phyloP scores from a whole-genome alignment of 2,888 invertebrate species.

The Trileptium ribeirensis region DNA sequence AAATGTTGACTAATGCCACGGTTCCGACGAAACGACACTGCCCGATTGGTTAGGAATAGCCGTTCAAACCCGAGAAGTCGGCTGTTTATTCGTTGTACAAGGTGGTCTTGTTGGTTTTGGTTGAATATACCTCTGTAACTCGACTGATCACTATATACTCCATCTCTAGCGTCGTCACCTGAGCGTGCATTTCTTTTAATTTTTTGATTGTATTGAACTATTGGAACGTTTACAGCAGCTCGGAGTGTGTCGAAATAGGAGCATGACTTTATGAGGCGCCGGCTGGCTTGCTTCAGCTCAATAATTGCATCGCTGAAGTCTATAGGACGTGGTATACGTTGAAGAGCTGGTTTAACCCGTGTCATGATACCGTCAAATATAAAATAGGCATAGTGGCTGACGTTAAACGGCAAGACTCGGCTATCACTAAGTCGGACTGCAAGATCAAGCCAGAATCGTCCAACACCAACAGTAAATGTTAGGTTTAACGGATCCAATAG shows the following conservation, averaged over 20 bases:
- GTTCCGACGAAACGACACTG: background rate
- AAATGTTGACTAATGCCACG: background rate
- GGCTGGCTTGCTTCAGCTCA: background rate
- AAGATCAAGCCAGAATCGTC: constrained; percentile 52
- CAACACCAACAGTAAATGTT: constrained; percentile 48
- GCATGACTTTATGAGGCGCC: background rate
- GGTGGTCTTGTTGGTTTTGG: background rate
- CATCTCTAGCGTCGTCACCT: background rate
- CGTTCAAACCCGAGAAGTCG: constrained; percentile 3
- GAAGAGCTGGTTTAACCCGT: background rate
- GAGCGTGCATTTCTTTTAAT: no score
- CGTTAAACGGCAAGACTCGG: constrained; percentile 53
- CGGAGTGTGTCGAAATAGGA: background rate
- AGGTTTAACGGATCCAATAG: constrained; percentile 43
- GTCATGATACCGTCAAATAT: background rate
- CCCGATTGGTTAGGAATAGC: background rate
- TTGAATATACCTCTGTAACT: background rate
- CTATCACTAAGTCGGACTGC: constrained; percentile 51
- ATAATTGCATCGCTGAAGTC: background rate
- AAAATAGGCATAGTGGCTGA: constrained; percentile 45
- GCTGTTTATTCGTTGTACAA: background rate
- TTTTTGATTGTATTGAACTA: no score
- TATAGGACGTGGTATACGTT: background rate
- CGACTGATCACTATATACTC: background rate
- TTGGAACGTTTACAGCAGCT: background rate